These are phyloP conservation scores for Mormyrus hasselquistii DNA, from an alignment of 2,797 vertebrate species.

Conservation along the genomic window DNA sequence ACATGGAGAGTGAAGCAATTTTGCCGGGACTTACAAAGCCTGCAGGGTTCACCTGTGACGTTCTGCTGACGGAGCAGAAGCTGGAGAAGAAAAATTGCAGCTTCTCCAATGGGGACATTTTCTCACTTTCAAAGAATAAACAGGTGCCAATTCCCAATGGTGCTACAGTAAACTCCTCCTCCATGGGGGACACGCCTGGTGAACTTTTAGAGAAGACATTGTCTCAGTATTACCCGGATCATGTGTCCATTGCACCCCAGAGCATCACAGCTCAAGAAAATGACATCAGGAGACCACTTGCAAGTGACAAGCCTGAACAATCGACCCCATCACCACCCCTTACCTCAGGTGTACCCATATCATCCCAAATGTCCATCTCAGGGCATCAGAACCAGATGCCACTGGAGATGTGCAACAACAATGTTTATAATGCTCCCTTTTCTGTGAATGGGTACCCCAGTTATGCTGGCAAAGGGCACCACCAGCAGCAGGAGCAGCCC, in stretches of 20 bases:
- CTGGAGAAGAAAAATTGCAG: slow-evolving; percentile 60
- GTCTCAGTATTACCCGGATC: slow-evolving; percentile 85
- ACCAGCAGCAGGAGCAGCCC: slow-evolving; percentile 51
- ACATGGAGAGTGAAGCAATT: slow-evolving; percentile 52
- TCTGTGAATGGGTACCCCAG: slow-evolving; percentile 66
- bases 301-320: slow-evolving; percentile 66
- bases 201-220: slow-evolving; percentile 83
- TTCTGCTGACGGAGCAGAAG: slow-evolving; percentile 61
- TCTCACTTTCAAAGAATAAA: slow-evolving; percentile 72
- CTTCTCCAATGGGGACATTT: slow-evolving; percentile 73
- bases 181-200: slow-evolving; percentile 73
- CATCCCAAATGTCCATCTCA: slow-evolving; percentile 69
- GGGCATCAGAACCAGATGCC: slow-evolving; percentile 68
- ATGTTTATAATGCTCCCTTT: slow-evolving; percentile 58
- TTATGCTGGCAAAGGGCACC: slow-evolving; percentile 61
- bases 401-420: slow-evolving; percentile 57
- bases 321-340: slow-evolving; percentile 64
- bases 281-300: slow-evolving; percentile 69
- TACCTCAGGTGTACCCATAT: slow-evolving; percentile 84
- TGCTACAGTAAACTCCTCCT: slow-evolving; percentile 80
- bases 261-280: slow-evolving; percentile 72
- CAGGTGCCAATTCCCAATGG: slow-evolving; percentile 79
- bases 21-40: slow-evolving; percentile 57
- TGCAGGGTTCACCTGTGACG: slow-evolving; percentile 57
- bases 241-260: slow-evolving; percentile 80